A percentile compares a stretch with the other conserved stretches of the same genome.
phyloP scores from a whole-genome alignment of 2,113 vertebrate species.

The Camelus dromedarius region DNA sequence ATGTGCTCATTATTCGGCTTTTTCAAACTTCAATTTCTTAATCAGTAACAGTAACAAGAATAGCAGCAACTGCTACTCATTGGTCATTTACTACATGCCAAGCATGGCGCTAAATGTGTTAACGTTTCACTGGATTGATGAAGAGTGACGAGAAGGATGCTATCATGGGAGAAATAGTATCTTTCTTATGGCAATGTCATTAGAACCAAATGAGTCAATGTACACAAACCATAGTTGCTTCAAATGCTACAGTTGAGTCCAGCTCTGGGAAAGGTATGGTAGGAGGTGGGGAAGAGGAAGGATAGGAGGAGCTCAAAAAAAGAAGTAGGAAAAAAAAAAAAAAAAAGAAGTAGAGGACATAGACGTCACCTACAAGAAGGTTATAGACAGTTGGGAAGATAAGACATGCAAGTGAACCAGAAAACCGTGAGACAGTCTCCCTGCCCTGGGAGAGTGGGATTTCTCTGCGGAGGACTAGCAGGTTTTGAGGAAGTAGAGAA shows the following conservation, averaged over 20 bases:
- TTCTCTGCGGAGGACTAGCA: not conserved
- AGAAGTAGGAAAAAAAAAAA: not conserved
- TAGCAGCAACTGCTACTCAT: not conserved
- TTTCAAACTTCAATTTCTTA: not conserved
- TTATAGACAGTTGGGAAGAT: not conserved
- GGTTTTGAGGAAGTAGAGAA: not conserved
- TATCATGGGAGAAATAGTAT: not conserved
- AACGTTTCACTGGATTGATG: not conserved
- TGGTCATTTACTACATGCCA: not conserved
- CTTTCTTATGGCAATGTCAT: not conserved
- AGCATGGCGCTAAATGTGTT: not conserved
- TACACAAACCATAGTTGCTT: not conserved
- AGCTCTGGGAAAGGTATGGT: not conserved
- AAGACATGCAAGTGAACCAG: not conserved
- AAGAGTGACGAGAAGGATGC: not conserved
- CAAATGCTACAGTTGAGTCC: not conserved
- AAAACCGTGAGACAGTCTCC: not conserved
- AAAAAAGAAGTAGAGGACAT: not conserved
- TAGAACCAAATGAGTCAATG: not conserved
- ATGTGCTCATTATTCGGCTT: not conserved
- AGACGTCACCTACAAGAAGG: not conserved
- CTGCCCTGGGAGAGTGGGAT: not conserved
- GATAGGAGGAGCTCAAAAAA: not conserved
- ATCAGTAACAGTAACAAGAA: not conserved
- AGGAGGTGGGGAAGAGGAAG: too few species aligned